Evolutionary conservation across 23 tunicate genomes (phyloP), one percentile per base, ranked within the genome.

Genomic region (Diplosoma virens): DNA sequence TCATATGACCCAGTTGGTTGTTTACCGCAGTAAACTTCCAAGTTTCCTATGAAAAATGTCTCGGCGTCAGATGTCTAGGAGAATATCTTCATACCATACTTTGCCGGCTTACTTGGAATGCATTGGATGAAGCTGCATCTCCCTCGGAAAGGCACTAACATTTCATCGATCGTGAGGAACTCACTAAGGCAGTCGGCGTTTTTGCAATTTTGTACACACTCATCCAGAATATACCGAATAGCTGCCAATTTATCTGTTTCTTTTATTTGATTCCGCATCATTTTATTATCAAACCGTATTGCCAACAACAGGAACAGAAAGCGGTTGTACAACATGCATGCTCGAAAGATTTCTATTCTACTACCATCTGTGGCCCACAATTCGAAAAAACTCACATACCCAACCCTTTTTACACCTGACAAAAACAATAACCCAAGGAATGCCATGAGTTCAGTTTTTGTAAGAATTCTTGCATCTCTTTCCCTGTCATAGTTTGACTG

Each of bases 391-490:
- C 69, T 61, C 35, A 29, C 34, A 29, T 61, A 35, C 9, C 69
- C 35, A 29, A 22, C 69, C 35, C 35, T 29, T 22, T 61, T 61
- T 61, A 61, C 69, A 28, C 69, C 69, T 61, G 69, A 28, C 35
- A 61, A 27, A 61, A 61, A 16, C 69, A 61, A 29, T n/a, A 61
- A 22, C 30, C 69, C 69, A 61, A 61, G n/a, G n/a, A n/a, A n/a
- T n/a, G n/a, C n/a, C n/a, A n/a, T n/a, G n/a, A n/a, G 69, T 61
- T 61, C 69, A 61, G 35, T 61, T 61, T 61, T 61, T 61, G 69
- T 61, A 61, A 22, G 28, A 28, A 61, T 29, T 61, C 30, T 61
- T 29, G 35, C 35, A 29, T 61, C 69, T 61, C 35, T 61, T 61
- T 61, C 35, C 35, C 69, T 61, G 34, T 29, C 69, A 61, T 61